phyloP scores from a whole-genome alignment of 2,797 vertebrate genomes.

The Dendrocincla tyrannina region DNA sequence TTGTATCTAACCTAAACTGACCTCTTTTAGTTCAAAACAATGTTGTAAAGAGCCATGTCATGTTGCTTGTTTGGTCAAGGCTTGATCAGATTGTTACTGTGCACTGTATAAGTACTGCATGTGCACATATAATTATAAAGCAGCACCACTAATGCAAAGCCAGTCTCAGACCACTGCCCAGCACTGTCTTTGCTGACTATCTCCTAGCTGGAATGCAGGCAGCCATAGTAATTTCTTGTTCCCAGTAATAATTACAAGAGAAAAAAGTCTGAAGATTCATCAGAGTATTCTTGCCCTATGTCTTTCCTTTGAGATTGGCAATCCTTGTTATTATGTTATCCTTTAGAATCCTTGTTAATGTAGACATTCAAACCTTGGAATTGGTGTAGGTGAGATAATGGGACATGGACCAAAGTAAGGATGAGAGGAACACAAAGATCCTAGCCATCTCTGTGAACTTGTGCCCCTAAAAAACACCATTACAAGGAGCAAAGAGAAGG shows the following conservation, averaged over 20 bases:
- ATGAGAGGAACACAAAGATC: not conserved
- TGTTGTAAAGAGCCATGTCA: not conserved
- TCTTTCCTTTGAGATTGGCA: not conserved
- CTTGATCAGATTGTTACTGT: not conserved
- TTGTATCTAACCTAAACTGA: not conserved
- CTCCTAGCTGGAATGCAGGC: not conserved
- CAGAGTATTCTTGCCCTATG: not conserved
- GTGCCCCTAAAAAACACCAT: not conserved
- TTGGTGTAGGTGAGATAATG: not conserved
- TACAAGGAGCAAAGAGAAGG: not conserved
- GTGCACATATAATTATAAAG: rapidly evolving
- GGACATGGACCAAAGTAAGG: not conserved
- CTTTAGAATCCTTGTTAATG: not conserved
- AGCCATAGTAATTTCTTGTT: not conserved
- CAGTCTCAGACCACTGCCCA: not conserved
- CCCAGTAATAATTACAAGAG: not conserved
- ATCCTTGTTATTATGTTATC: not conserved
- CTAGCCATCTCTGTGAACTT: not conserved
- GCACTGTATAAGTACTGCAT: rapidly evolving
- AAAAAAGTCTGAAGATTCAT: not conserved
- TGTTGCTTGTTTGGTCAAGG: not conserved
- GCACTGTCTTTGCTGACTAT: not conserved
- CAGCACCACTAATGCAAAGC: not conserved
- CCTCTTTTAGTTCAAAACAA: not conserved
- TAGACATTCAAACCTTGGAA: not conserved